Conservation (phyloP, 2,113 vertebrate genomes). For the pig (Sus scrofa) region T2T-Sscrofa CM000824.6:41484501-41485000, state of each 20-base stretch:
- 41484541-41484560: background rate
- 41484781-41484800: background rate
- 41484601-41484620: background rate
- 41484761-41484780: background rate
- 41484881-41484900: background rate
- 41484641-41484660: background rate
- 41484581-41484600: background rate
- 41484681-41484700: accelerated
- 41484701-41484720: background rate
- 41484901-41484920: background rate
- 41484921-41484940: background rate
- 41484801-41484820: background rate
- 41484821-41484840: background rate
- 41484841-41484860: background rate
- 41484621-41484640: background rate
- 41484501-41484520: background rate
- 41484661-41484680: background rate
- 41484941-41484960: background rate
- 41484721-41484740: background rate
- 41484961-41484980: background rate
- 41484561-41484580: background rate
- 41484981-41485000: accelerated
- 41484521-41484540: background rate
- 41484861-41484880: background rate
- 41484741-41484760: background rate